Evolutionary conservation across 2,797 vertebrate genomes (phyloP), one percentile per base, ranked within the genome.

Genomic region (Tinamus major): DNA sequence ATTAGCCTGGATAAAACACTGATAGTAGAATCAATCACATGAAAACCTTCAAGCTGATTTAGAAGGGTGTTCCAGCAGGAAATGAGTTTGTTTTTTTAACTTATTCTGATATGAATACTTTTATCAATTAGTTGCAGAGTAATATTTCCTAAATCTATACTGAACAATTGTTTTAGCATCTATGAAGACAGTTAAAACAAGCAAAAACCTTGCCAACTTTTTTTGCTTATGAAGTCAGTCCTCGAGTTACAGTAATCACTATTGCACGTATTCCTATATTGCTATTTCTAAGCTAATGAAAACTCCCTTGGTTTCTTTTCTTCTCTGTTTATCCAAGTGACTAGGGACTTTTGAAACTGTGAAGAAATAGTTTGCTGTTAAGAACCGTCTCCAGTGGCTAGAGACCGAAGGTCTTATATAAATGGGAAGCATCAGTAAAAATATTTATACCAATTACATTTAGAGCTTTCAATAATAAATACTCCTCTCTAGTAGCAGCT

Each of bases 251-350:
- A 33, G 5, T 80, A 75, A 89, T n/a, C 46, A 35, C 51, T 55
- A 46, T 24, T 46, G 65, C 82, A 85, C 76, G 76, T 91, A 37
- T n/a, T 93, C 35, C 76, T 46, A 20, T 46, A 46, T 46, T 46
- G 16, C 44, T 19, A 46, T 95, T 93, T 91, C 76, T 86, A 75
- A 83, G 14, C 17, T 85, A 55, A 26, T 83, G 7, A 86, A 93
- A 71, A 64, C 79, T 85, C 89, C 96, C 85, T 95, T 44, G 48
- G 75, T 58, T 56, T 97, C 81, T 27, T 91, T 93, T 90, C 37
- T 93, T 93, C 80, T 95, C 65, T 96, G 65, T 68, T 55, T 89
- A 24, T 63, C 74, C 79, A 80, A 93, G 39, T 65, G 92, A 79
- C 37, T 90, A 4, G 12, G 93, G 46, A 82, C 75, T 85, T 56